Percentiles rank a stretch among this genome's conserved stretches.
These are phyloP conservation scores for Alectura lathami DNA, from an alignment of 2,113 vertebrate species.

Conservation along the genomic window DNA sequence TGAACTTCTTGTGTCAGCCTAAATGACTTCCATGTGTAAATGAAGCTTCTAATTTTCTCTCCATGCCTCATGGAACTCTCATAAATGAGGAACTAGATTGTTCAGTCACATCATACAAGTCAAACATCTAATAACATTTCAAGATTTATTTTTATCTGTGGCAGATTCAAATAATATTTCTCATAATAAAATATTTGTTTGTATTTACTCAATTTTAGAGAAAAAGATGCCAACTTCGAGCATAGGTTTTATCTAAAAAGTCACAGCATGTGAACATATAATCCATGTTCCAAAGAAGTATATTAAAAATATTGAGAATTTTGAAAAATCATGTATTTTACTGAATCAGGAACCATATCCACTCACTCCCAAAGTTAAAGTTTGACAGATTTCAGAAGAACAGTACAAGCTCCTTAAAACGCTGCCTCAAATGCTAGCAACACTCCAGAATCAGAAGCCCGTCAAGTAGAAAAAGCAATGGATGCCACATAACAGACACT, in stretches of 20 bases:
- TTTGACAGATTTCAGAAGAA: neutral
- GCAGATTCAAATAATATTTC: neutral
- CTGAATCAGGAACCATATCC: neutral
- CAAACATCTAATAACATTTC: neutral
- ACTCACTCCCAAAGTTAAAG: neutral
- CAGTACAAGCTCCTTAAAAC: neutral
- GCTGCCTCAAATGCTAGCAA: neutral
- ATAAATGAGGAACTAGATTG: neutral
- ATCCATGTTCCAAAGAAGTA: neutral
- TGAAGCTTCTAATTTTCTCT: neutral
- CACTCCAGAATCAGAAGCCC: neutral
- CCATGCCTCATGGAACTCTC: neutral
- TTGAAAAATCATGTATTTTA: neutral
- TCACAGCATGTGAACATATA: neutral
- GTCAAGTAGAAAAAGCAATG: neutral
- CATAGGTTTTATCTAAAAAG: neutral
- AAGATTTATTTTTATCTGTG: neutral
- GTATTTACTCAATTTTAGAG: neutral
- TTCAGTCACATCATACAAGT: neutral
- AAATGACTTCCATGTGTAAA: neutral
- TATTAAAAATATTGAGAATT: neutral
- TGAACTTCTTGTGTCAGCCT: neutral
- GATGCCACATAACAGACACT: neutral
- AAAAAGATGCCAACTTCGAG: neutral
- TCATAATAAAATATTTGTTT: neutral